Conservation (phyloP, 2,888 invertebrate species). For the Dynastes maya region DNA sequence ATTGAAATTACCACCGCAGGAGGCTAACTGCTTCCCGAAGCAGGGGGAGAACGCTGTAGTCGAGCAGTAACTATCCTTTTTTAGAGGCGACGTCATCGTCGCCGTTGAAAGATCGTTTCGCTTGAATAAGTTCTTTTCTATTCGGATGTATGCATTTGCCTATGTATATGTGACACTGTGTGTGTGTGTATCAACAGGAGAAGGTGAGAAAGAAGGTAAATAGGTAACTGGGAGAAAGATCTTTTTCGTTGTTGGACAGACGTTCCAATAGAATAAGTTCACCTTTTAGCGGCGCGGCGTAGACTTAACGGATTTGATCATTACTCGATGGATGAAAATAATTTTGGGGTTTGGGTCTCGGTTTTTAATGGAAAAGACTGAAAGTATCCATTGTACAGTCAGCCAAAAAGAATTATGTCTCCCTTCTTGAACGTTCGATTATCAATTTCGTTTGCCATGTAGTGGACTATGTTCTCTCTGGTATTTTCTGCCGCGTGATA, state of each 20-base stretch:
- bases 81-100: background rate
- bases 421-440: too few species aligned
- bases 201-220: background rate
- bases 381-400: too few species aligned
- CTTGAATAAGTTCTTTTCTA: background rate
- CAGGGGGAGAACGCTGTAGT: background rate
- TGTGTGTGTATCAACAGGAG: background rate
- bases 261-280: background rate
- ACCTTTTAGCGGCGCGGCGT: background rate
- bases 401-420: too few species aligned
- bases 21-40: background rate
- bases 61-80: background rate
- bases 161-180: background rate
- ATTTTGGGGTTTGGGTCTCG: too few species aligned
- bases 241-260: background rate
- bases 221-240: background rate
- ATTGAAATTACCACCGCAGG: slow-evolving; percentile 11
- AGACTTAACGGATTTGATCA: slow-evolving; percentile 10
- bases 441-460: too few species aligned
- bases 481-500: too few species aligned
- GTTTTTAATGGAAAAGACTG: too few species aligned
- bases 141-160: background rate
- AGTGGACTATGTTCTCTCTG: too few species aligned
- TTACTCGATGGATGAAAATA: background rate
- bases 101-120: background rate